phyloP scores from a whole-genome alignment of 2,113 vertebrate species.

The Rhodinocichla rosea region DNA sequence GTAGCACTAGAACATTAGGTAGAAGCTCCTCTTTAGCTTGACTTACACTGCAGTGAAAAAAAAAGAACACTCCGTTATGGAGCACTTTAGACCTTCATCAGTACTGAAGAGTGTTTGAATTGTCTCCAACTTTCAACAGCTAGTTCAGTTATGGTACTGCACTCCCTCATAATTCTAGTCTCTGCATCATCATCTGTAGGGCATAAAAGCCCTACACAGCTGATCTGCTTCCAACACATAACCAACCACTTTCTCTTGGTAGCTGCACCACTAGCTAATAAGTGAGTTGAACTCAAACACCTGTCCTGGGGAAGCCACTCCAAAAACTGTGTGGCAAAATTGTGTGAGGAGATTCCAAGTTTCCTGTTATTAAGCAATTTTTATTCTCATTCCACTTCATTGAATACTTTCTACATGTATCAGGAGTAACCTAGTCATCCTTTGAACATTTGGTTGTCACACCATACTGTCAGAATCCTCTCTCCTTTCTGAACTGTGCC shows the following conservation, averaged over 20 bases:
- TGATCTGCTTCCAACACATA: background rate
- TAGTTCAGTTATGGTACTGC: background rate
- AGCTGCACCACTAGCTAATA: background rate
- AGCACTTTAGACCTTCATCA: background rate
- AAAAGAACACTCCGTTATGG: background rate
- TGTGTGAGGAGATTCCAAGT: background rate
- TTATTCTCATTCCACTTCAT: background rate
- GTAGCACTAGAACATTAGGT: background rate
- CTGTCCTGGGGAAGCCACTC: background rate
- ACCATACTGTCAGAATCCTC: background rate
- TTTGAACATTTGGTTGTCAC: background rate
- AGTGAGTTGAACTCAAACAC: background rate
- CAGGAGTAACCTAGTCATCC: background rate
- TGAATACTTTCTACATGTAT: background rate
- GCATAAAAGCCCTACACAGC: background rate
- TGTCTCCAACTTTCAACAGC: background rate
- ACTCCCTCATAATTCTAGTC: background rate
- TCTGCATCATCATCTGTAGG: background rate
- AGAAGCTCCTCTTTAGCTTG: background rate
- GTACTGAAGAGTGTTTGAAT: background rate
- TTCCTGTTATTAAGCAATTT: background rate
- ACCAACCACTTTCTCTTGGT: background rate
- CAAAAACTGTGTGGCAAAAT: background rate
- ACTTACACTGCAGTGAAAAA: background rate
- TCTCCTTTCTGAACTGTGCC: background rate